Evolutionary conservation across 2,797 vertebrate species (phyloP).

Genomic region (Notamacropus eugenii): DNA sequence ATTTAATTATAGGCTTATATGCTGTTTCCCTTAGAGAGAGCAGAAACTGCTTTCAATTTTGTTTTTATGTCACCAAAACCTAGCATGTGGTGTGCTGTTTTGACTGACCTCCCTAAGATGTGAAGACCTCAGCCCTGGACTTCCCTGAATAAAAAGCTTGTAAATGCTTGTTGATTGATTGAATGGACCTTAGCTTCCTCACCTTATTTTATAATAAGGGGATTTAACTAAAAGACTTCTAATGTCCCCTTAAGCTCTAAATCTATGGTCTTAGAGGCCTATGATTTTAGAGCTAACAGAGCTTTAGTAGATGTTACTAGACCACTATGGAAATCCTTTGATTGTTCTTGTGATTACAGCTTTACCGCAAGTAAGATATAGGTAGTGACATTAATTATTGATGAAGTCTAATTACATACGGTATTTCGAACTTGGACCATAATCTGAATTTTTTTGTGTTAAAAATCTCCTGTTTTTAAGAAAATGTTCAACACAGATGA

Average conservation of each 20-base stretch:
- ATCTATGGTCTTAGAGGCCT: not conserved
- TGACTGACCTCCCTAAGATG: not conserved
- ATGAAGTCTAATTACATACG: not conserved
- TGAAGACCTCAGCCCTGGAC: not conserved
- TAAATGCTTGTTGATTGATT: not conserved
- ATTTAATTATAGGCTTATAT: not conserved
- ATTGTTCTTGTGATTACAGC: not conserved
- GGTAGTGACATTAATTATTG: fast-evolving
- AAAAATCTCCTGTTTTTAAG: not conserved
- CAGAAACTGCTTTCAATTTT: not conserved
- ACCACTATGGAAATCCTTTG: fast-evolving
- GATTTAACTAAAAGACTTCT: not conserved
- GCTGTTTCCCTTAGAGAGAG: not conserved
- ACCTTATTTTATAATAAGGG: not conserved
- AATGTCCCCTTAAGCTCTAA: not conserved
- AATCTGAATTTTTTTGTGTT: not conserved
- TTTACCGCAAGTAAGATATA: not conserved
- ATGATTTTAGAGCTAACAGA: not conserved
- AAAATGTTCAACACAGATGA: not conserved
- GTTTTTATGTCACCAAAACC: not conserved
- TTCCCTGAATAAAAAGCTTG: not conserved
- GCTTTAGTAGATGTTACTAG: not conserved
- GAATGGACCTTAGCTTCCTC: not conserved
- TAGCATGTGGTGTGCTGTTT: not conserved
- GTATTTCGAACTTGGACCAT: not conserved